Evolutionary conservation across 2,797 vertebrate species (phyloP), one percentile per base, ranked within the genome.

Genomic region (Lutjanus campechanus): DNA sequence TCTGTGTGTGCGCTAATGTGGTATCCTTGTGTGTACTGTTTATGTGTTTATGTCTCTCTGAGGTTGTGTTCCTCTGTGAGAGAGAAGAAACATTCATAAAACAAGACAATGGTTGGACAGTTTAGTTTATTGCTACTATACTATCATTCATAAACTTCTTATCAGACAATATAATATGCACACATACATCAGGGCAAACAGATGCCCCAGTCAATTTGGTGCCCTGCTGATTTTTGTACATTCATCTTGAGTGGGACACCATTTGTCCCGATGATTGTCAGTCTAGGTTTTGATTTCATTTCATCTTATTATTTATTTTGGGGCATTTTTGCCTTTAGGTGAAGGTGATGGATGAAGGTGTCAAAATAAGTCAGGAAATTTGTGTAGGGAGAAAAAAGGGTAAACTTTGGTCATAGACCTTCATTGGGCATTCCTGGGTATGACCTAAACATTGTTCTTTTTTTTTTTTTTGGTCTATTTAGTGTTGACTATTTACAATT

Each of bases 11-110:
- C 22, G 29, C 29, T 36, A 36, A 36, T 13, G 53, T 41, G 59
- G 29, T 36, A 36, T 36, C 29, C 16, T 73, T 61, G 25, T 67
- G 70, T 82, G 70, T 72, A 7, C 20, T 63, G 69, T 80, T 58
- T 79, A 69, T 73, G 59, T 63, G 70, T 82, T 46, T 79, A 71
- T 77, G 63, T 54, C n/a, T 56, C 56, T 71, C 69, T 70, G 62
- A 61, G 36, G 61, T 64, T 47, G 47, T 61, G 54, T 68, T 64
- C 64, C 76, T 25, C 8, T 7, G 41, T 10, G 4, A 56, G 40
- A 71, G 40, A 56, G 16, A 53, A 66, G 13, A 47, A 46, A 36
- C 19, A 44, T 44, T 41, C 10, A 25, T 59, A 36, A 6, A 15
- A 15, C 15, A 9, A 46, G 3, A 40, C 20, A 51, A 10, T 54